Evolutionary conservation across 2,797 vertebrate species (phyloP).

Genomic region (Tangara arthus): DNA sequence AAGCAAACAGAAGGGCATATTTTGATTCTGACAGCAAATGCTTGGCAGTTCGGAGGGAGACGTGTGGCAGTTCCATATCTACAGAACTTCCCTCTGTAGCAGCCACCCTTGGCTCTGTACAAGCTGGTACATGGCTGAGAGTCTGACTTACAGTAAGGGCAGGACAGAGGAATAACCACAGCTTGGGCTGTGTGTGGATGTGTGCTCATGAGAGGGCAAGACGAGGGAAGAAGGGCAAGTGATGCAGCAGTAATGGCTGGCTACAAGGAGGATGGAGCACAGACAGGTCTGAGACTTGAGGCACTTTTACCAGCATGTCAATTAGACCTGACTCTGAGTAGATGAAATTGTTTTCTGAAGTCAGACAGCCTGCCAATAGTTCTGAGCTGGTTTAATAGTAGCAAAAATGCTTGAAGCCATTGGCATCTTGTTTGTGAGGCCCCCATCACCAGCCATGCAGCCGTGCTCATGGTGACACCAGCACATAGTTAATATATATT

Average conservation of each 20-base stretch:
- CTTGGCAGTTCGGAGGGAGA: neutral
- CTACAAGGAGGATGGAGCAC: neutral
- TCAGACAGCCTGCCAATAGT: neutral
- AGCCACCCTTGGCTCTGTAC: neutral
- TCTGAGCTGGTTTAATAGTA: neutral
- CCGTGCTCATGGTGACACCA: neutral
- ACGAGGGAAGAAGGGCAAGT: neutral
- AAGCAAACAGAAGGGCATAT: neutral
- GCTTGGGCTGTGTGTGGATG: accelerated
- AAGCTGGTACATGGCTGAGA: neutral
- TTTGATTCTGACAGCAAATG: neutral
- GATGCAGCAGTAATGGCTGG: neutral
- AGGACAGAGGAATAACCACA: neutral
- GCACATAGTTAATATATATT: neutral
- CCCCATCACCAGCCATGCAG: neutral
- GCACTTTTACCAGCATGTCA: neutral
- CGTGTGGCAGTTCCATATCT: neutral
- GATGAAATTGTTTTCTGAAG: slow-evolving; percentile 15
- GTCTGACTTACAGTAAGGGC: neutral
- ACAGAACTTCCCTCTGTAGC: neutral
- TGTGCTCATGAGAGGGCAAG: neutral
- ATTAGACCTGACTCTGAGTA: neutral
- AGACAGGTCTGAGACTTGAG: neutral
- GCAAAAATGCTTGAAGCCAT: neutral
- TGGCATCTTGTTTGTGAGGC: neutral